A percentile compares a stretch with the other conserved stretches of the same genome.
Evolutionary conservation across 2,113 vertebrate species (phyloP).

Genomic region (Todiramphus chloris): DNA sequence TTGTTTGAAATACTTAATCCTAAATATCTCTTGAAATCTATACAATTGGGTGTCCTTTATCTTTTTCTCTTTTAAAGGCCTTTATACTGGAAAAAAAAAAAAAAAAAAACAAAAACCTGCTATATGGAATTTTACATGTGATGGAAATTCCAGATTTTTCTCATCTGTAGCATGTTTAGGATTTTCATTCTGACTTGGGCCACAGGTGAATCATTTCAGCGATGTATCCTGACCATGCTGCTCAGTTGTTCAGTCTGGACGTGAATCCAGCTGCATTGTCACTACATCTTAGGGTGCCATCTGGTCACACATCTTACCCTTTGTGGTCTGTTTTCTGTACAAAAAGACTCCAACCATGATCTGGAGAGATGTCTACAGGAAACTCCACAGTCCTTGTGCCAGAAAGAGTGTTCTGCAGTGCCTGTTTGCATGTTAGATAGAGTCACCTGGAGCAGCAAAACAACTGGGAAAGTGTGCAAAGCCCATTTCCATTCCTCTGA

Average conservation of each 20-base stretch:
- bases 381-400: background rate
- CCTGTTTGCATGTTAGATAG: background rate
- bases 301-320: background rate
- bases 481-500: background rate
- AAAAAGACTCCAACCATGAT: background rate
- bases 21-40: background rate
- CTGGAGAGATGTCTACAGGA: background rate
- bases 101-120: too few relatives aligned
- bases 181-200: background rate
- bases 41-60: background rate
- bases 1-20: background rate
- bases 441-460: background rate
- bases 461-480: background rate
- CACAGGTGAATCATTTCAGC: background rate
- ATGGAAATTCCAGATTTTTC: background rate
- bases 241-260: background rate
- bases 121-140: background rate
- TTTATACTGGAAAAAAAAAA: background rate
- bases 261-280: background rate
- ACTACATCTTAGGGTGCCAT: background rate
- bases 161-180: background rate
- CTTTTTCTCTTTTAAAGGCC: background rate
- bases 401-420: background rate
- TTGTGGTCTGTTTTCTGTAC: background rate
- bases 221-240: background rate